Percentiles rank a stretch among this genome's conserved stretches.
Conservation (phyloP, 2,888 invertebrate genomes). For the Spisula subtruncata region DNA sequence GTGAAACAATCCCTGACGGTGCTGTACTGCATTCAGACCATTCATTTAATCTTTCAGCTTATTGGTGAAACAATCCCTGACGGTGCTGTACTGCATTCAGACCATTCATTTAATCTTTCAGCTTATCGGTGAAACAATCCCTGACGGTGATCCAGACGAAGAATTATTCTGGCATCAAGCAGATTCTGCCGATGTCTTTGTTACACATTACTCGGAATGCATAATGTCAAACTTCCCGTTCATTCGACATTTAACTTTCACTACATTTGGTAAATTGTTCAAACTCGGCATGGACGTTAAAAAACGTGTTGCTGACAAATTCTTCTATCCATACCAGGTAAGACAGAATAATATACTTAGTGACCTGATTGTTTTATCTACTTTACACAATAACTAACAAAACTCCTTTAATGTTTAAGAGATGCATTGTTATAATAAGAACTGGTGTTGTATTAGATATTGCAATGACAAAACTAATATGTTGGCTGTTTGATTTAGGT, state of each 20-base stretch:
- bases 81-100: not conserved
- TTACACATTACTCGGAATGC: not conserved
- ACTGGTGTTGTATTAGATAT: no score
- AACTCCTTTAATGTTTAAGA: no score
- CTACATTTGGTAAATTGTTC: not conserved
- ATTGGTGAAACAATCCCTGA: not conserved
- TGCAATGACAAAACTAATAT: no score
- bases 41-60: not conserved
- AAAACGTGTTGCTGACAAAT: slow-evolving; percentile 4
- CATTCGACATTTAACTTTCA: not conserved
- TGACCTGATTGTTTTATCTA: no score
- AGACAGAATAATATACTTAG: not conserved
- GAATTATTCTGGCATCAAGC: not conserved
- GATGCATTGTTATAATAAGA: no score
- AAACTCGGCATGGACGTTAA: not conserved
- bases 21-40: not conserved
- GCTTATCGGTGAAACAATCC: slow-evolving; percentile 2
- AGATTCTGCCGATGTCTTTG: not conserved
- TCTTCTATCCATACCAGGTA: not conserved
- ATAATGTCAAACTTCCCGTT: not conserved
- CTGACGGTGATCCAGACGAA: slow-evolving; percentile 18
- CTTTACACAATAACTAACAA: no score
- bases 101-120: not conserved
- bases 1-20: no score
- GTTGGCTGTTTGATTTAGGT: no score